These are phyloP conservation scores for Eilema caniola DNA, from an alignment of 2,888 invertebrate species.

Conservation along the genomic window DNA sequence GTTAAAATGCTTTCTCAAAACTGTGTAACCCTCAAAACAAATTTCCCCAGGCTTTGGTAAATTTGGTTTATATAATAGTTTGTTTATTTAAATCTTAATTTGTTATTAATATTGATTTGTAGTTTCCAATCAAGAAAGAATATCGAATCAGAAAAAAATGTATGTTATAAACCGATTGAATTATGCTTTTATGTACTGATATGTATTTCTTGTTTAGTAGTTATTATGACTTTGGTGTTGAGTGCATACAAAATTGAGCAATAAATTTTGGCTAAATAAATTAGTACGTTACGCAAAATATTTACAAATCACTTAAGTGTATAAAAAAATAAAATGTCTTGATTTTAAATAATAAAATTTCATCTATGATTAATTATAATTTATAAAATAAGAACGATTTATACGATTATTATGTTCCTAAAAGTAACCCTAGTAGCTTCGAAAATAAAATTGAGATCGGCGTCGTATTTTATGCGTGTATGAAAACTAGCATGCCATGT, in stretches of 20 bases:
- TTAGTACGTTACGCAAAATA: slow-evolving; percentile 74
- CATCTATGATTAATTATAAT: slow-evolving; percentile 66
- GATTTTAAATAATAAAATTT: slow-evolving; percentile 74
- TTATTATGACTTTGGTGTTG: slow-evolving; percentile 86
- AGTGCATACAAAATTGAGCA: slow-evolving; percentile 86
- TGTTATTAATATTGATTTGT: not conserved
- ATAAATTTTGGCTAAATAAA: slow-evolving; percentile 85
- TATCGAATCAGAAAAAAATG: slow-evolving; percentile 18
- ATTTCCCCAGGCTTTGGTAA: not conserved
- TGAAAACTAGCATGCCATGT: slow-evolving; percentile 56
- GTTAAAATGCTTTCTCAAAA: not conserved
- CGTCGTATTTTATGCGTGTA: slow-evolving; percentile 65
- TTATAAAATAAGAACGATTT: slow-evolving; percentile 70
- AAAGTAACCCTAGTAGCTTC: slow-evolving; percentile 84
- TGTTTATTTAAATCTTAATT: not conserved
- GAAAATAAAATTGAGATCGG: slow-evolving; percentile 84
- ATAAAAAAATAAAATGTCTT: slow-evolving; percentile 81
- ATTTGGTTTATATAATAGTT: too few species aligned
- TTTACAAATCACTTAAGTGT: slow-evolving; percentile 67
- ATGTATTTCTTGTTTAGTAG: slow-evolving; percentile 72
- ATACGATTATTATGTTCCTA: slow-evolving; percentile 63
- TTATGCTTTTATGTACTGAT: slow-evolving; percentile 85
- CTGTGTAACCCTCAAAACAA: not conserved
- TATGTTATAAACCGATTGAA: slow-evolving; percentile 53
- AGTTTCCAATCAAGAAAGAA: not conserved